These are phyloP conservation scores for Spodoptera litura DNA, from an alignment of 1,140 invertebrate species.

Conservation along the genomic window DNA sequence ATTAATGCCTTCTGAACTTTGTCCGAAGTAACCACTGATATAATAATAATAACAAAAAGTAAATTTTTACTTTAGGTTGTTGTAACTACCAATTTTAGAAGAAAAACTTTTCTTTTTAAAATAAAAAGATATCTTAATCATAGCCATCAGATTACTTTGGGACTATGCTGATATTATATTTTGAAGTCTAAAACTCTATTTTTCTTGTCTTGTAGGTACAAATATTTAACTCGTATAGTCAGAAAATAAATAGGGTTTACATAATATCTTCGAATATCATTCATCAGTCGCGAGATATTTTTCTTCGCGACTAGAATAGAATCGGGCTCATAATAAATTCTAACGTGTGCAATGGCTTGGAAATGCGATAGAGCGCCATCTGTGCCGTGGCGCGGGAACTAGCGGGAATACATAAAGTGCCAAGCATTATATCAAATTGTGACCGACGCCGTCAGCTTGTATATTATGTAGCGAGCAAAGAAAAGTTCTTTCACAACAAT, in stretches of 20 bases:
- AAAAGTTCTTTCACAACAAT: background rate
- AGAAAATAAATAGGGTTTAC: constrained; percentile 7
- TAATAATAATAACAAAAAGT: too few relatives aligned
- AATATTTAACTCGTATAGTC: background rate
- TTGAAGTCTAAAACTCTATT: too few relatives aligned
- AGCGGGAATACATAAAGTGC: constrained; percentile 24
- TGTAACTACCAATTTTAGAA: too few relatives aligned
- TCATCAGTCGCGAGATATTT: constrained; percentile 1
- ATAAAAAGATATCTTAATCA: too few relatives aligned
- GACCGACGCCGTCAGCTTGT: background rate
- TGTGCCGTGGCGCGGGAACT: constrained; percentile 4
- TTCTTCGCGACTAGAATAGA: constrained; percentile 24
- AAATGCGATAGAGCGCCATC: constrained; percentile 24
- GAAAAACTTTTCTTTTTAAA: too few relatives aligned
- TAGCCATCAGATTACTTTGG: too few relatives aligned
- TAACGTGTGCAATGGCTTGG: constrained; percentile 29
- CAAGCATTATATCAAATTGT: constrained; percentile 11
- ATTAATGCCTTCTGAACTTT: too few relatives aligned
- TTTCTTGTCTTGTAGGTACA: too few relatives aligned
- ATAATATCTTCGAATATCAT: constrained; percentile 12
- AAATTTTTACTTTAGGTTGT: background rate
- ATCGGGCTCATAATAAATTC: constrained; percentile 39
- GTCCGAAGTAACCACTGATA: too few relatives aligned
- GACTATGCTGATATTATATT: too few relatives aligned
- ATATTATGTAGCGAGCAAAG: background rate